These are phyloP conservation scores for Apaloderma vittatum DNA, from an alignment of 2,113 vertebrate species.

Conservation along the genomic window DNA sequence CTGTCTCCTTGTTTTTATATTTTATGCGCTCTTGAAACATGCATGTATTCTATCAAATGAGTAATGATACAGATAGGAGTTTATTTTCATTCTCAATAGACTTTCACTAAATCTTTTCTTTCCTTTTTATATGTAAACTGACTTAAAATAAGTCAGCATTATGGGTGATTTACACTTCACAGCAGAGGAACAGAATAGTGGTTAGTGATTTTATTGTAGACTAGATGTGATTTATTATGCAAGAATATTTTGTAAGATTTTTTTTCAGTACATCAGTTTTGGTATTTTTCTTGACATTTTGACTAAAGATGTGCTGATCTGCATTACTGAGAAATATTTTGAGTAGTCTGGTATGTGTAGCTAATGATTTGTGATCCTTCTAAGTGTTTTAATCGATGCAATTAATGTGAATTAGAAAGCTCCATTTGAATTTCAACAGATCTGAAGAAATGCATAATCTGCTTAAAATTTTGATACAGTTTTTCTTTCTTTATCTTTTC, in stretches of 20 bases:
- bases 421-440: conserved; percentile 25
- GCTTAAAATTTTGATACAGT: conserved; percentile 9
- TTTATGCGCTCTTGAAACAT: conserved; percentile 14
- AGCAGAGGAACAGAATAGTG: not conserved
- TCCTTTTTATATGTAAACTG: conserved; percentile 10
- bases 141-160: conserved; percentile 41
- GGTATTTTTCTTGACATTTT: conserved; percentile 36
- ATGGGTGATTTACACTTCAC: conserved; percentile 42
- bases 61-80: not conserved
- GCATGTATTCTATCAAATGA: not conserved
- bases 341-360: conserved; percentile 35
- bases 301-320: conserved; percentile 42
- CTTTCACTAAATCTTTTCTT: not conserved
- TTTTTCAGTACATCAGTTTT: conserved; percentile 24
- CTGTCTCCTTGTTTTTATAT: not conserved
- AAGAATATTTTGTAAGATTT: conserved; percentile 25
- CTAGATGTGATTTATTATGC: conserved; percentile 27
- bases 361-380: conserved; percentile 55
- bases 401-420: conserved; percentile 53
- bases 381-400: conserved; percentile 59
- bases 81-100: conserved; percentile 43
- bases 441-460: conserved; percentile 37
- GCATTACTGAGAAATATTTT: conserved; percentile 49
- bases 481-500: conserved; percentile 20
- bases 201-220: conserved; percentile 44